Conservation (phyloP, 1,140 invertebrate species). For the Drosophila sproati region DNA sequence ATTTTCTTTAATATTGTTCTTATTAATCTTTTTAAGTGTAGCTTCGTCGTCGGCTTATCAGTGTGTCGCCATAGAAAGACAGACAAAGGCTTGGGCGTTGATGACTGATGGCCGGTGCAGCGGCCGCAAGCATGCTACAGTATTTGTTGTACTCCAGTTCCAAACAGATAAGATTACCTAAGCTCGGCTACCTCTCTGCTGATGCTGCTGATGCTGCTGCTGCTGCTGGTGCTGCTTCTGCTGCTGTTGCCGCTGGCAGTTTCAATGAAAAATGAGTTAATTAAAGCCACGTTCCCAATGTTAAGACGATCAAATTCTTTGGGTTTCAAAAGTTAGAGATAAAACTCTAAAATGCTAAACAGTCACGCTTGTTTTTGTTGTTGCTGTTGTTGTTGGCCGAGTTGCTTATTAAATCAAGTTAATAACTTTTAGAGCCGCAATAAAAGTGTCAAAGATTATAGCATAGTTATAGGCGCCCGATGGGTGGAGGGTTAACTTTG, state of each 20-base stretch:
- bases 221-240: not conserved
- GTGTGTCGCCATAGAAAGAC: slow-evolving; percentile 6
- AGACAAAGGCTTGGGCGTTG: slow-evolving; percentile 64
- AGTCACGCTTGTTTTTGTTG: slow-evolving; percentile 43
- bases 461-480: slow-evolving; percentile 70
- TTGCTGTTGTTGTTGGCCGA: slow-evolving; percentile 37
- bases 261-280: slow-evolving; percentile 84
- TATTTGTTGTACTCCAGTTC: slow-evolving; percentile 30
- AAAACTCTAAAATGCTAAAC: slow-evolving; percentile 71
- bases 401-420: slow-evolving; percentile 84
- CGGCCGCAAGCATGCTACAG: slow-evolving; percentile 43
- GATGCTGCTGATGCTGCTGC: slow-evolving; percentile 22
- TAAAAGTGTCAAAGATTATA: slow-evolving; percentile 84
- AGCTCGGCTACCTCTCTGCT: slow-evolving; percentile 14
- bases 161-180: slow-evolving; percentile 72
- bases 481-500: not conserved
- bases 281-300: slow-evolving; percentile 76
- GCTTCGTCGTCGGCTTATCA: slow-evolving; percentile 54
- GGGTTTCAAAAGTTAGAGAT: slow-evolving; percentile 64
- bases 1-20: not conserved
- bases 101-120: slow-evolving; percentile 69
- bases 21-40: not conserved
- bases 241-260: slow-evolving; percentile 50
- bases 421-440: slow-evolving; percentile 83
- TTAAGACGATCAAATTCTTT: slow-evolving; percentile 74